phyloP scores from a whole-genome alignment of 2,888 invertebrate species.

The Deilephila elpenor region DNA sequence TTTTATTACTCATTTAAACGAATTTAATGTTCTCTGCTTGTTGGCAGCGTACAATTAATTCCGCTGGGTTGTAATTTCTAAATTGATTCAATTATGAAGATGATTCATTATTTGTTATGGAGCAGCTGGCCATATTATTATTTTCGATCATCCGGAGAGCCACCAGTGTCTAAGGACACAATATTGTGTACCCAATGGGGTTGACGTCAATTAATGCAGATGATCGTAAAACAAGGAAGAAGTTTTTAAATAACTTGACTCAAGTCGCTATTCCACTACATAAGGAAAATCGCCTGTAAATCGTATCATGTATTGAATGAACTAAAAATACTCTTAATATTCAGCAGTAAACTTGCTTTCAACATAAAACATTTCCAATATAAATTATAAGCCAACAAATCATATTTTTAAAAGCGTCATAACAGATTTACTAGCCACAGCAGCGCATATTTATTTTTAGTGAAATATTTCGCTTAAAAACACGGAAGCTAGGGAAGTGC shows the following conservation, averaged over 20 bases:
- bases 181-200: too few relatives aligned
- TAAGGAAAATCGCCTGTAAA: too few relatives aligned
- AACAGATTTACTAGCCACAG: background rate
- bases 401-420: background rate
- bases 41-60: background rate
- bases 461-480: background rate
- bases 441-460: background rate
- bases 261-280: too few relatives aligned
- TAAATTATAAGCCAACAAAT: background rate
- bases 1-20: background rate
- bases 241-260: too few relatives aligned
- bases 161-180: too few relatives aligned
- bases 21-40: background rate
- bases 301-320: too few relatives aligned
- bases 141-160: background rate
- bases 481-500: slow-evolving; percentile 26
- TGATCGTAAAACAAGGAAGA: too few relatives aligned
- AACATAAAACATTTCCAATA: background rate
- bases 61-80: background rate
- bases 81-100: background rate
- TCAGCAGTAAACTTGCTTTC: background rate
- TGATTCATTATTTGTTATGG: background rate
- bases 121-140: background rate
- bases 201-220: too few relatives aligned
- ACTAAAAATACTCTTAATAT: too few relatives aligned